Percentiles rank a stretch among this genome's conserved stretches.
Evolutionary conservation across 2,888 invertebrate species (phyloP).

Genomic region (Ceraclea dissimilis): DNA sequence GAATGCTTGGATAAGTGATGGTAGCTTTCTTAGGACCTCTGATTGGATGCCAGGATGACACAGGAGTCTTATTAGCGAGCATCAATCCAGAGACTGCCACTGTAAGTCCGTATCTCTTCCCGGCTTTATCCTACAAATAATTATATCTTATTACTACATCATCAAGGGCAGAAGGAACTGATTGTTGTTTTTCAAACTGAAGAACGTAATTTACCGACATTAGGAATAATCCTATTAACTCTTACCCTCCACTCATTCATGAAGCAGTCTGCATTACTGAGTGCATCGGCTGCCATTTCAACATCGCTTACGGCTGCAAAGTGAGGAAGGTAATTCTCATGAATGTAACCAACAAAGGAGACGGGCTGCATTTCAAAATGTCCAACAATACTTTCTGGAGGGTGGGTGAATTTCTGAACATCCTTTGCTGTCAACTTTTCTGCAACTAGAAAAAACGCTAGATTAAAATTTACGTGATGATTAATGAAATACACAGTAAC

Average conservation of each 20-base stretch:
- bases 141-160: not conserved
- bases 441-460: conserved; percentile 3
- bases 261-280: conserved; percentile 66
- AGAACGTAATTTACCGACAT: too few relatives aligned
- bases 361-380: conserved; percentile 60
- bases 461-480: not conserved
- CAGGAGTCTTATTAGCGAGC: conserved; percentile 60
- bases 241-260: conserved; percentile 59
- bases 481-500: not conserved
- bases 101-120: conserved; percentile 54
- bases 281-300: conserved; percentile 51
- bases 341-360: conserved; percentile 59
- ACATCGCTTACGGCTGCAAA: conserved; percentile 58
- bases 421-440: conserved; percentile 20
- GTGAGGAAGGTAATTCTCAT: conserved; percentile 69
- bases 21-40: conserved; percentile 48
- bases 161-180: too few relatives aligned
- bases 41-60: conserved; percentile 68
- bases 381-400: conserved; percentile 58
- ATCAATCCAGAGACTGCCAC: conserved; percentile 61
- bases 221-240: conserved; percentile 5
- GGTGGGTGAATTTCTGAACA: conserved; percentile 48
- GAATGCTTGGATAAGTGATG: conserved; percentile 38
- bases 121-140: conserved; percentile 39
- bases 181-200: too few relatives aligned